Percentiles rank a stretch among this genome's conserved stretches.
Conservation (phyloP, 2,797 vertebrate genomes). For the Enteromius fasciolatus region DNA sequence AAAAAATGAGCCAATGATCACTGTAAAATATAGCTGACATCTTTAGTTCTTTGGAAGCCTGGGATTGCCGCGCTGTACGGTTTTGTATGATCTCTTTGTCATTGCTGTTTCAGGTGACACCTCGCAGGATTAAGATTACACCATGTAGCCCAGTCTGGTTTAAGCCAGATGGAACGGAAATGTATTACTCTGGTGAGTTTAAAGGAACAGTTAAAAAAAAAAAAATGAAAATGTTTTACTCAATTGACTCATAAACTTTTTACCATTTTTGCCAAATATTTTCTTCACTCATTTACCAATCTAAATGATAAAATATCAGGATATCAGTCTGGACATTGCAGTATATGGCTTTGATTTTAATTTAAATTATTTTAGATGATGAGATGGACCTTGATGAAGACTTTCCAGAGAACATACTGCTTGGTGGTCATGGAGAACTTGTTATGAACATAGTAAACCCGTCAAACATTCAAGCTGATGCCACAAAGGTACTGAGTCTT, state of each 20-base stretch:
- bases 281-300: neutral
- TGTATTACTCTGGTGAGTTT: conserved; percentile 9
- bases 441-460: conserved; percentile 8
- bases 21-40: neutral
- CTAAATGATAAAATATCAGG: neutral
- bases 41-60: neutral
- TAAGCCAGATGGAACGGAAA: conserved; percentile 21
- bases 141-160: conserved; percentile 22
- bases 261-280: no score
- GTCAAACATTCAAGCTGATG: neutral
- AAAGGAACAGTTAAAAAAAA: neutral
- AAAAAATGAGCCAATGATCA: neutral
- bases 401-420: neutral
- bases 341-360: neutral
- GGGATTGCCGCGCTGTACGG: neutral
- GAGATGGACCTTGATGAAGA: conserved; percentile 18
- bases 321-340: neutral
- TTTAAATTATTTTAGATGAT: conserved; percentile 27
- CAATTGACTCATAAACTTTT: no score
- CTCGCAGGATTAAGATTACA: conserved; percentile 24
- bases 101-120: conserved; percentile 18
- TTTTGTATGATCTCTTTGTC: neutral
- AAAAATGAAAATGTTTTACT: no score
- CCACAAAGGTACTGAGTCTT: conserved; percentile 15
- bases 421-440: conserved; percentile 4